Base-by-base conservation (phyloP, 92 coral and sea anemone species). In the Hydrozoanthus gracilis region DNA sequence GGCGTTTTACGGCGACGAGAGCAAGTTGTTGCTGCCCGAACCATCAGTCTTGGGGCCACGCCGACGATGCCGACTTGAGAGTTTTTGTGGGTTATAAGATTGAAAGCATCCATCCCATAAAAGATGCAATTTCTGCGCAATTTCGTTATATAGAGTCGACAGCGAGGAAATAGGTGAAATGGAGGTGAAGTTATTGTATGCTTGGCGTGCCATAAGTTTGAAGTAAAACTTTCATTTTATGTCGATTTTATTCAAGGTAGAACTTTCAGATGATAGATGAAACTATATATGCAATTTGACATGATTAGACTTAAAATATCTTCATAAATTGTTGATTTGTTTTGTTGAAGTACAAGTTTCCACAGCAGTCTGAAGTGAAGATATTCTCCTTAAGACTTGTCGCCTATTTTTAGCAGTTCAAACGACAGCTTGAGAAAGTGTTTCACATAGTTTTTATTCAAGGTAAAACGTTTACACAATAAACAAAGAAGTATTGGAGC, bases 71-170 rank as follows among this genome's bases (percentile, higher is more conserved):
- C 39, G 39, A 27, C 39, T 27, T 27, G 39, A 27, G 2, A 27
- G 39, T 27, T 27, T 27, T 27, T 27, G 39, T 27, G 39, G 39
- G 2, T 17, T 89, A 3, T 62, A 86, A 56, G 88, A 77, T 70
- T 82, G 92, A 13, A 77, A 76, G 27, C 82, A 68, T 67, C 77
- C 77, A 76, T 74, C 76, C 71, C 60, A 88, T 4, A 89, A 78
- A 39, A 77, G 77, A 12, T 27, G 39, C 39, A 27, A 27, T 27
- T 27, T 27, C 39, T 0, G 1, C 39, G 39, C 39, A 27, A 27
- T 27, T 27, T 27, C 39, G 39, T 62, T 62, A 14, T 62, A 62
- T 62, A 15, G 16, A 62, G 69, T 62, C 69, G 3, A 62, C 69
- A 62, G 69, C 14, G 16, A 62, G 16, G 64, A 56, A 62, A 62